A percentile compares a stretch with the other conserved stretches of the same genome.
phyloP scores from a whole-genome alignment of 2,797 vertebrate genomes.

The Lithobates pipiens region DNA sequence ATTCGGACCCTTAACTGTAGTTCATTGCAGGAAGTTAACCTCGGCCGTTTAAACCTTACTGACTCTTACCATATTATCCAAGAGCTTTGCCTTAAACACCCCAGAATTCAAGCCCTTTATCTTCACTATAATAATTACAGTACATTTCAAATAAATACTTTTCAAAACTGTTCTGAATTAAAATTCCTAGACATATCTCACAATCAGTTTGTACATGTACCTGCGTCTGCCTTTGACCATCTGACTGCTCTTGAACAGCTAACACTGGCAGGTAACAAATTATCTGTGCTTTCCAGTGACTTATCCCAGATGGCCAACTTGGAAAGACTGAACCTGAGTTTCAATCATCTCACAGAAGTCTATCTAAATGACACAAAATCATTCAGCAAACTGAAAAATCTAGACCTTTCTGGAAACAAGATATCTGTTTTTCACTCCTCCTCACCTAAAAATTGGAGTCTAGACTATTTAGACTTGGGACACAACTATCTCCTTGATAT shows the following conservation, averaged over 20 bases:
- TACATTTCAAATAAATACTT: slow-evolving; percentile 50
- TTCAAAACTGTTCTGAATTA: slow-evolving; percentile 67
- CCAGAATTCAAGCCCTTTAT: slow-evolving; percentile 68
- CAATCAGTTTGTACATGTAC: slow-evolving; percentile 60
- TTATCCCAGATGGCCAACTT: slow-evolving; percentile 65
- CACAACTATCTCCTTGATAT: slow-evolving; percentile 64
- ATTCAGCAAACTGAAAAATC: slow-evolving; percentile 64
- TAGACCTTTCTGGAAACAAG: slow-evolving; percentile 67
- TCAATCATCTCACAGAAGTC: slow-evolving; percentile 68
- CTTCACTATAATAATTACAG: slow-evolving; percentile 67
- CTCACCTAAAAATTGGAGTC: slow-evolving; percentile 65
- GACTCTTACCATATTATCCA: slow-evolving; percentile 65
- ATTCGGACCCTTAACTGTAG: slow-evolving; percentile 68
- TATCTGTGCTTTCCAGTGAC: slow-evolving; percentile 66
- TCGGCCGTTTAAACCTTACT: slow-evolving; percentile 67
- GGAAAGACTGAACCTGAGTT: slow-evolving; percentile 70
- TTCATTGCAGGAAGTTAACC: slow-evolving; percentile 65
- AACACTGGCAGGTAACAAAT: slow-evolving; percentile 64
- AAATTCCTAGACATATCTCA: slow-evolving; percentile 65
- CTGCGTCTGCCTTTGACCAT: slow-evolving; percentile 61
- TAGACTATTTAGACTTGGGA: slow-evolving; percentile 69
- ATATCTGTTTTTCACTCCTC: slow-evolving; percentile 66
- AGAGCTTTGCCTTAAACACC: slow-evolving; percentile 72
- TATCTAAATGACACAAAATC: slow-evolving; percentile 67
- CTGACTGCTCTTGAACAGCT: slow-evolving; percentile 63